phyloP scores from a whole-genome alignment of 2,113 vertebrate species.

The Lampris incognitus region DNA sequence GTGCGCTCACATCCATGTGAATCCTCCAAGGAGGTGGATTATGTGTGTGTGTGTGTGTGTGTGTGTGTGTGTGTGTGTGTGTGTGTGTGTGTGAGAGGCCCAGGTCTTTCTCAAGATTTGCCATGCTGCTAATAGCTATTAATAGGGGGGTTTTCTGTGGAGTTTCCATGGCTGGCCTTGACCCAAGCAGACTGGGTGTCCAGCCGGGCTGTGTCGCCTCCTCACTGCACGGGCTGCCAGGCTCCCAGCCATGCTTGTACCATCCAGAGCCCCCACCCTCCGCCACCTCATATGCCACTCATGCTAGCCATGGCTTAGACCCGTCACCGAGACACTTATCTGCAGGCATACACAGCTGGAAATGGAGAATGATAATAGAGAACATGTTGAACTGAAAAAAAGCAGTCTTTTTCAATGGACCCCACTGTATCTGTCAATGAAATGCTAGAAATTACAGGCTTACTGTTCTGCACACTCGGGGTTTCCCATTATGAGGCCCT shows the following conservation, averaged over 20 bases:
- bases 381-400: not conserved
- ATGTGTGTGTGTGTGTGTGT: not conserved
- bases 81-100: conserved; percentile 20
- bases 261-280: not conserved
- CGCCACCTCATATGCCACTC: not conserved
- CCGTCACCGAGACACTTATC: not conserved
- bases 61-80: conserved; percentile 14
- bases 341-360: not conserved
- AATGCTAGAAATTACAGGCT: not conserved
- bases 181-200: conserved; percentile 24
- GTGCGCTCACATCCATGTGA: not conserved
- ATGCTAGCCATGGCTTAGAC: not conserved
- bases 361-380: not conserved
- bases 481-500: not conserved
- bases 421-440: not conserved
- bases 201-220: not conserved
- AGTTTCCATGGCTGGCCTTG: conserved; percentile 26
- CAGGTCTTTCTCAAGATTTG: conserved; percentile 34
- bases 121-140: conserved; percentile 59
- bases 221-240: not conserved
- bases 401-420: not conserved
- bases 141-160: conserved; percentile 46
- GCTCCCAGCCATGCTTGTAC: not conserved
- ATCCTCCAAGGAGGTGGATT: not conserved
- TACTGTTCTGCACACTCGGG: not conserved